Evolutionary conservation across 2,113 vertebrate genomes (phyloP).

Genomic region (Thalassoma bifasciatum): DNA sequence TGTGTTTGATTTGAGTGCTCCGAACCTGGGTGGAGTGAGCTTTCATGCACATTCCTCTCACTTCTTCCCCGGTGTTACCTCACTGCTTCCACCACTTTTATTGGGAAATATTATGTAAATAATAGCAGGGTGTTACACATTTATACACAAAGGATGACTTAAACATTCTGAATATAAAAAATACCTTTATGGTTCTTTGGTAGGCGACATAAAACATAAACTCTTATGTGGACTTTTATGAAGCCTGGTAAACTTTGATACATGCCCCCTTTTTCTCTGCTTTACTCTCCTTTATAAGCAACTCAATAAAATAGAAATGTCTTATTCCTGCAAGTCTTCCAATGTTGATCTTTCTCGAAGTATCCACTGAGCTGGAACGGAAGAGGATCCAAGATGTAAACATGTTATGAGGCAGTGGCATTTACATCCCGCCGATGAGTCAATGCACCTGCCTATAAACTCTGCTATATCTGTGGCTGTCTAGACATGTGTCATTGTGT

Average conservation of each 20-base stretch:
- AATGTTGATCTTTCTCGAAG: not conserved
- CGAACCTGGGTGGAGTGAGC: conserved; percentile 23
- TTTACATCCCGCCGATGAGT: conserved; percentile 53
- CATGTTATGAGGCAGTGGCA: conserved; percentile 50
- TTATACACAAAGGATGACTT: conserved; percentile 13
- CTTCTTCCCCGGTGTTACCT: conserved; percentile 9
- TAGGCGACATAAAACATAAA: not conserved
- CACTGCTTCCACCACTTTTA: conserved; percentile 23
- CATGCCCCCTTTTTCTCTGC: conserved; percentile 21
- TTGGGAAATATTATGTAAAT: not conserved
- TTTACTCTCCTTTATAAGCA: conserved; percentile 16
- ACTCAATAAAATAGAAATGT: conserved; percentile 8
- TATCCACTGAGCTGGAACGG: conserved; percentile 38
- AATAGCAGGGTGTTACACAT: not conserved
- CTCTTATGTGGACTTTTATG: not conserved
- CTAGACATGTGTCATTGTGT: conserved; percentile 75
- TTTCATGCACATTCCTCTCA: conserved; percentile 12
- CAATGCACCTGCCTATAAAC: conserved; percentile 71
- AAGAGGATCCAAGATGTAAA: conserved; percentile 56
- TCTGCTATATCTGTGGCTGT: conserved; percentile 64
- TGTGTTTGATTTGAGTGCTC: conserved; percentile 39
- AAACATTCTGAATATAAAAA: conserved; percentile 3
- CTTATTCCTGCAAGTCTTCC: conserved; percentile 8
- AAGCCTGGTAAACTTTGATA: conserved; percentile 12
- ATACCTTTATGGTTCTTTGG: not conserved